Base-by-base conservation (phyloP, 1,140 invertebrate genomes). In the Drosophila pectinifera region DNA sequence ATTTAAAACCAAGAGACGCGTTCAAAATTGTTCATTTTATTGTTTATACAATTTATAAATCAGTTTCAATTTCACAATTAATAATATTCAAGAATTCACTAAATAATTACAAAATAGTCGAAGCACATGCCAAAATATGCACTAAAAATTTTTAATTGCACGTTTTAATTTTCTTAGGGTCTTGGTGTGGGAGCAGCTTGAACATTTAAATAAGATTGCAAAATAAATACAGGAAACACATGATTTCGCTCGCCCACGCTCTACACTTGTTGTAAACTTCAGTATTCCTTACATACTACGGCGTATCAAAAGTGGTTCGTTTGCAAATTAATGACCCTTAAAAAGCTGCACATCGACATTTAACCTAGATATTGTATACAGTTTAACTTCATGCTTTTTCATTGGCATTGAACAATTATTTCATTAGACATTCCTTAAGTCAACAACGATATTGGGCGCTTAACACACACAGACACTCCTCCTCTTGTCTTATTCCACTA, bases 81-180 rank as follows among this genome's bases (percentile, higher is more conserved):
- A 64, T 70, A 63, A 59, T 82, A 78, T 82, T 88, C 77, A 90
- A 78, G 67, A 84, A 70, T 89, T 89, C 36, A 72, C 84, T 89
- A 89, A 80, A 84, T 84, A 73, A 78, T 79, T 78, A 67, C 62
- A 56, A 43, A 73, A 34, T 73, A 78, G 76, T 64, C 53, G 62
- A 79, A 83, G 76, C 74, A 63, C 78, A 76, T 63, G 58, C 62
- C 70, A 58, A 54, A 48, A 67, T 74, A 69, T 80, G 68, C 81
- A 67, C 48, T 81, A 86, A 51, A 57, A 69, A 75, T 77, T 73
- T 64, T 57, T 41, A 70, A 85, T 88, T 85, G 82, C 82, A 85
- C 28, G 31, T 63, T 77, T 57, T 42, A 14, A 38, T 75, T 46
- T 67, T 59, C 78, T 57, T 62, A 31, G 39, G 62, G 58, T 38